Evolutionary conservation across 1,140 invertebrate species (phyloP).

Genomic region (Hydropsyche tenuis): DNA sequence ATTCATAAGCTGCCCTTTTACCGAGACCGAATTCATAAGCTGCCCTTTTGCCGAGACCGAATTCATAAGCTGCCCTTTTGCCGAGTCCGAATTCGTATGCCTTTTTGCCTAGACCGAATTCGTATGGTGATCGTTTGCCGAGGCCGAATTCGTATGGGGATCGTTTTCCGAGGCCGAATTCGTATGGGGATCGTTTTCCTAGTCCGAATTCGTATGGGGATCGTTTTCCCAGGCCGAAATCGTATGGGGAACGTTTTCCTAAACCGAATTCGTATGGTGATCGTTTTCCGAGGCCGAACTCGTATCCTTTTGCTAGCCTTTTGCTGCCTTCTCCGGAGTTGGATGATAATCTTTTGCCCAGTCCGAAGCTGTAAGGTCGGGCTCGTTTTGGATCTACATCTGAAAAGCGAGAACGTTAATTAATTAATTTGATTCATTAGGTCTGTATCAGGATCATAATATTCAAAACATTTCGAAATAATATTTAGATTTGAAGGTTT

Average conservation of each 20-base stretch:
- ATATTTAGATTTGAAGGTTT: too few relatives aligned
- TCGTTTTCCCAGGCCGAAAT: constrained; percentile 62
- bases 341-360: constrained; percentile 57
- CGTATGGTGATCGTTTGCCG: constrained; percentile 54
- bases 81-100: constrained; percentile 57
- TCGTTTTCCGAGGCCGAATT: constrained; percentile 58
- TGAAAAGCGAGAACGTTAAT: constrained; percentile 46
- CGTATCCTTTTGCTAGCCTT: constrained; percentile 44
- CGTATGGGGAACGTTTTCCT: constrained; percentile 54
- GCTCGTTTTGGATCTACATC: constrained; percentile 58
- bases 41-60: constrained; percentile 57
- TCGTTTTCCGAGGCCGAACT: constrained; percentile 54
- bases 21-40: constrained; percentile 49
- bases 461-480: not conserved
- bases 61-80: constrained; percentile 55
- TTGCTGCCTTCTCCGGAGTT: constrained; percentile 50
- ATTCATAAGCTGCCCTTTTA: constrained; percentile 35
- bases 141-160: constrained; percentile 54
- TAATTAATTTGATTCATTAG: not conserved
- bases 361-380: constrained; percentile 60
- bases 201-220: constrained; percentile 55
- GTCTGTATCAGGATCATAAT: not conserved
- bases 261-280: constrained; percentile 56
- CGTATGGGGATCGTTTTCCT: constrained; percentile 55
- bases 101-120: constrained; percentile 62